Evolutionary conservation across 1,140 invertebrate species (phyloP), one percentile per base, ranked within the genome.

Genomic region (Drosophila subobscura): DNA sequence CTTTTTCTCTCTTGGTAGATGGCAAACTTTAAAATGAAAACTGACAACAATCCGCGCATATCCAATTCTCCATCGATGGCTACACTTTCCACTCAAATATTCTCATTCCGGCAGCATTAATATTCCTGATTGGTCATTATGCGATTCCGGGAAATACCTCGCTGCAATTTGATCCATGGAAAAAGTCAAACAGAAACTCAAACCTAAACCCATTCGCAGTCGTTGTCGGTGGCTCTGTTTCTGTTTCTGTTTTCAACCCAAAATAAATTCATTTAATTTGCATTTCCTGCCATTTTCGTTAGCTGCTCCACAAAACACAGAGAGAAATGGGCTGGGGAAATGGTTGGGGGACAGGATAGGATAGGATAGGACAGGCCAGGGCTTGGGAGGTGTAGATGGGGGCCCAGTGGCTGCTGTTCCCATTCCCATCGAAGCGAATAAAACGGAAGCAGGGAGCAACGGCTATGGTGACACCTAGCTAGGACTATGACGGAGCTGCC

Each of bases 251-350:
- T 73, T 65, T 54, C 42, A 27, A 51, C 40, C 47, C 7, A 40
- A 79, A 74, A 79, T 45, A 64, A 61, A 71, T 79, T 79, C 64
- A 71, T 53, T 64, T 71, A 60, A 75, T 79, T 79, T 79, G 77
- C 75, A 78, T 79, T 77, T 61, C 10, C 59, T 20, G 27, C 37
- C 47, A 29, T 29, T 29, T 16, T 42, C n/a, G 44, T 7, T 45
- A 14, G 8, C 46, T 59, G 33, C 41, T 33, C 3, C 8, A 33
- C 10, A 37, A 8, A 44, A 33, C n/a, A 41, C 22, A 40, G 20
- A 29, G 14, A 20, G 16, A 20, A 20, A 20, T 20, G 16, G 16
- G 16, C 16, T 20, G 16, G 16, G 16, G 16, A 20, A 53, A 33
- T 44, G 23, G 23, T 4, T 12, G 7, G 16, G 3, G 46, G 0